Base-by-base conservation (phyloP, 1,140 invertebrate genomes). In the Globodera rostochiensis region DNA sequence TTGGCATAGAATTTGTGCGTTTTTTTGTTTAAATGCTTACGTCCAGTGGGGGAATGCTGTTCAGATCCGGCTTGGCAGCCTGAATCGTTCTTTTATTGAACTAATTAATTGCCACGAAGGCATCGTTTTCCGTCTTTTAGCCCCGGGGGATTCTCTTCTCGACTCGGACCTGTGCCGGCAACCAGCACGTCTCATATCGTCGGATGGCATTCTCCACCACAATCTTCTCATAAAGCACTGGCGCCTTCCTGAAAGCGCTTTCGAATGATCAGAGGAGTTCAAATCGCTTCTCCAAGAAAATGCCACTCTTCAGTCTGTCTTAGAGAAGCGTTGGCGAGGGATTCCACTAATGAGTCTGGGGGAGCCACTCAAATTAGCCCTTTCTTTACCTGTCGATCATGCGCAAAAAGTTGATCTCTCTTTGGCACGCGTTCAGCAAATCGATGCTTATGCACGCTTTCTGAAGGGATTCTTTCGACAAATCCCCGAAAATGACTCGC, bases 141-240 rank as follows among this genome's bases (percentile, higher is more conserved):
- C 13, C 36, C 3, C 36, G 36, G 36, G 36, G 36, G 13, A 15
- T 9, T 71, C n/a, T 45, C 64, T 79, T 13, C 8, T 15, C 9
- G 49, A 70, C 64, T 25, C 11, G 13, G 57, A 89, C 86, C 79
- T 90, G 88, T 79, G 89, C 87, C 13, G 91, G 91, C 6, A 92
- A 80, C 91, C 91, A 92, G 60, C 87, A 89, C 78, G 82, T 86
- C 84, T 91, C 91, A 87, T 92, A 92, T 79, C 91, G 83, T 47
- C 90, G 86, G 60, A 92, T 87, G 11, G 91, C 91, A 67, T 90
- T 87, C 13, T 85, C 78, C 46, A 91, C 88, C n/a, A 88, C 86
- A 66, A 21, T 64, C 25, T 66, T 80, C 49, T 87, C 83, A 73
- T 91, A 90, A 6, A 91, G 82, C 64, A 88, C 69, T 47, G 89